Evolutionary conservation across 2,113 vertebrate genomes (phyloP).

Genomic region (Ciconia stormi): DNA sequence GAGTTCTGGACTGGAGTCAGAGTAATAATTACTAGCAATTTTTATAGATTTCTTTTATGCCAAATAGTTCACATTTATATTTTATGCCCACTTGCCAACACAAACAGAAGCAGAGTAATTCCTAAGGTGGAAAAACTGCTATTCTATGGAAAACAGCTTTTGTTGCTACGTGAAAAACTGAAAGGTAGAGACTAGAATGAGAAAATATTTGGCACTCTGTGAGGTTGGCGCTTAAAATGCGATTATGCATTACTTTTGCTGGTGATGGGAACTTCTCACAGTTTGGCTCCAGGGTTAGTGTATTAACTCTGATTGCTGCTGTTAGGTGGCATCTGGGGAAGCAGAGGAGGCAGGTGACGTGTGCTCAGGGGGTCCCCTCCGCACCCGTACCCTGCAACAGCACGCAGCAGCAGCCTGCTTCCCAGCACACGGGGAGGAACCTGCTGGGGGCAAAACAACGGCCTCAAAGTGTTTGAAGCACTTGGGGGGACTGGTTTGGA

Average conservation of each 20-base stretch:
- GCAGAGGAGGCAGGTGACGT: background rate
- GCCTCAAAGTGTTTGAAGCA: background rate
- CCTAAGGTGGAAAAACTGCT: background rate
- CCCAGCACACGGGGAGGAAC: fast-evolving
- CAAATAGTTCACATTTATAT: background rate
- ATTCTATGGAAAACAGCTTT: constrained; percentile 33
- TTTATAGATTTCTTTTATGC: constrained; percentile 20
- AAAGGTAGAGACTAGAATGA: background rate
- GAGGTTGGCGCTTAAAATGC: background rate
- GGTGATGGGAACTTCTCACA: background rate
- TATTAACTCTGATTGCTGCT: background rate
- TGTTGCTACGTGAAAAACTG: background rate
- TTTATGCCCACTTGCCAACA: constrained; percentile 6
- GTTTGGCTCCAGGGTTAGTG: background rate
- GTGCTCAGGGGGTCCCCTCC: background rate
- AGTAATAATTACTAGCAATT: background rate
- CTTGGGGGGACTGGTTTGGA: fast-evolving
- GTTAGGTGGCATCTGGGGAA: background rate
- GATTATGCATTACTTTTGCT: background rate
- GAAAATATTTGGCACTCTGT: constrained; percentile 2
- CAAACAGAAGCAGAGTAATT: constrained; percentile 31
- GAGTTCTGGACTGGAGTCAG: background rate
- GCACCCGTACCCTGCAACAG: fast-evolving
- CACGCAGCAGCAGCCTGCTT: background rate
- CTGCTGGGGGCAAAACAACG: background rate